Evolutionary conservation across 1,140 invertebrate species (phyloP), one percentile per base, ranked within the genome.

Genomic region (Gonioctena quinquepunctata): DNA sequence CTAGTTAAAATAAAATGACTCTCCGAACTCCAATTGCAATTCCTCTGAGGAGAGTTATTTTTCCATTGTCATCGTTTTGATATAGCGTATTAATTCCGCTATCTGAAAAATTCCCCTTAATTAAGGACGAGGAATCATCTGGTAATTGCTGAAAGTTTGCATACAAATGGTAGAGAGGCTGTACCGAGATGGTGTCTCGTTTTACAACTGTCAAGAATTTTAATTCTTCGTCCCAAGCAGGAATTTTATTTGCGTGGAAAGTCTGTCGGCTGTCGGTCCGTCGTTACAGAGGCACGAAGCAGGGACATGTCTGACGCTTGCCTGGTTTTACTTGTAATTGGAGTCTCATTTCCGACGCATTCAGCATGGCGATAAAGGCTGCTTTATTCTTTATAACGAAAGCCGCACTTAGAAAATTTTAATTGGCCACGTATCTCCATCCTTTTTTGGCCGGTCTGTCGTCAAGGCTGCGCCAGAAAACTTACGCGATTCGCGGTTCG

Each of bases 321-420:
- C 76, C 61, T 73, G 72, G 71, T 76, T 75, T 75, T 74, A 73
- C 75, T 77, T 78, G 79, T 80, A 79, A 80, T 79, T 80, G 79
- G 79, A 79, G 70, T 79, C 77, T 77, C 79, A 80, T 80, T 80
- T 80, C 77, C 77, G 77, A 78, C 79, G 77, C 77, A 80, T 79
- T 78, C 76, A 77, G 79, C 75, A 80, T 80, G 77, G 79, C 79
- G 77, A 79, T 79, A 77, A 77, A 74, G 74, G 79, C 71, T 77
- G 76, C 72, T 75, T 74, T 79, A 77, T 79, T 79, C 77, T 79
- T 79, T 77, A 76, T 75, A 79, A 76, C 74, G 74, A 76, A 70
- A 59, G 61, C 76, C 72, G 77, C 79, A 78, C 77, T 80, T 79
- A 77, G 77, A 78, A 80, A 80, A 80, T 80, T 80, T 80, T 80